Percentiles rank a stretch among this genome's conserved stretches.
Evolutionary conservation across 2,888 invertebrate genomes (phyloP).

Genomic region (Panorpa germanica): DNA sequence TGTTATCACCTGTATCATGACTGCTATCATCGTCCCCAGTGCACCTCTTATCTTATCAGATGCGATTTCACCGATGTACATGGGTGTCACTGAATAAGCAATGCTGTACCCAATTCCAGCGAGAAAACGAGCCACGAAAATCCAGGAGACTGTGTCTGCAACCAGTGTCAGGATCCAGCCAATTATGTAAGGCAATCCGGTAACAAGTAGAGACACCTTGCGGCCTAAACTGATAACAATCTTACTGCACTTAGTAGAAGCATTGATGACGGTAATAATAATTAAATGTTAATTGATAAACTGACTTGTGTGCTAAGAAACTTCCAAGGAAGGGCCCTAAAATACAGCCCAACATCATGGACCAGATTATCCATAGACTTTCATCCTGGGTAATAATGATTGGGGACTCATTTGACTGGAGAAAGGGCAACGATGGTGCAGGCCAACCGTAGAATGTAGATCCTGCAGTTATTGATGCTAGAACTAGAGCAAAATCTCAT

Average conservation of each 20-base stretch:
- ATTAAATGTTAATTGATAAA: too few relatives aligned
- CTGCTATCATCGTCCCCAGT: constrained; percentile 37
- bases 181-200: constrained; percentile 36
- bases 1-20: constrained; percentile 34
- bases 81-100: constrained; percentile 37
- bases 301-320: constrained; percentile 41
- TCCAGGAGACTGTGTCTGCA: constrained; percentile 31
- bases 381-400: constrained; percentile 30
- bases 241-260: too few relatives aligned
- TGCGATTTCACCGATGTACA: constrained; percentile 41
- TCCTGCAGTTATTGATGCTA: too few relatives aligned
- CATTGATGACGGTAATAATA: too few relatives aligned
- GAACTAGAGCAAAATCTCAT: too few relatives aligned
- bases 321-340: constrained; percentile 40
- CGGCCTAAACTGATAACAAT: constrained; percentile 37
- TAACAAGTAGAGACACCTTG: constrained; percentile 37
- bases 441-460: too few relatives aligned
- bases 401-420: constrained; percentile 25
- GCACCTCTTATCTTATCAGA: constrained; percentile 36
- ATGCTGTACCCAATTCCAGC: constrained; percentile 42
- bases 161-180: constrained; percentile 44
- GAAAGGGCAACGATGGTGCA: constrained; percentile 34
- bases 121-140: constrained; percentile 37
- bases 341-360: constrained; percentile 42
- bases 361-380: constrained; percentile 41